Base-by-base conservation (phyloP, 2,113 vertebrate species). In the Daboia siamensis region DNA sequence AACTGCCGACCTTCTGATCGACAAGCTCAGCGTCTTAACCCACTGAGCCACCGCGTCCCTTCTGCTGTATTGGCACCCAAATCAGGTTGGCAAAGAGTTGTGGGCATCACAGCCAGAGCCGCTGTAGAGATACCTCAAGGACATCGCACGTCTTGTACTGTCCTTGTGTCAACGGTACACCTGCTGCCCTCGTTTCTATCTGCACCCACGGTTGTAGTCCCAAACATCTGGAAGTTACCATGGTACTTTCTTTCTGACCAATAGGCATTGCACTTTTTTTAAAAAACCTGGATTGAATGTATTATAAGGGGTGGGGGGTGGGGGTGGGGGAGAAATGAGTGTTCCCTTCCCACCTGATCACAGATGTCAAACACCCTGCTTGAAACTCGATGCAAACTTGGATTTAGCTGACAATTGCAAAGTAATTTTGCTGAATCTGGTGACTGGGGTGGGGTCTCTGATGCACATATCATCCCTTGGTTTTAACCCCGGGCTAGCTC, bases 301-400 rank as follows among this genome's bases (percentile, higher is more conserved):
- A 51, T 1, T 29, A 0, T 10, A 91, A 89, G 61, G 8, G 4
- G 54, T 91, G 89, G 8, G 4, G 54, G 92, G 89, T 86, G 74
- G 89, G 55, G 55, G 33, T 57, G 86, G 4, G 1, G 57, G 2
- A 48, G 84, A 23, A 69, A 69, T 33, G 7, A 26, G 51, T 44
- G 24, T 56, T 92, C 92, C 29, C 7, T 0, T 21, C 74, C 33
- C 4, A 84, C n/a, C 86, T 93, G 64, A 23, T 92, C 92, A 52
- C 93, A 39, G 17, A n/a, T 11, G 61, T 93, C 84, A 80, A 93
- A 94, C 94, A 90, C 91, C 91, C 95, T 96, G 93, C 91, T 89
- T 94, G 10, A 2, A 74, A 48, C 84, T 93, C 39, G 54, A 0
- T 2, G 6, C 54, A 46, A 17, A 33, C 33, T 5, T 87, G 93